A percentile compares a stretch with the other conserved stretches of the same genome.
Conservation (phyloP, 2,113 vertebrate species). For the Perca flavescens region DNA sequence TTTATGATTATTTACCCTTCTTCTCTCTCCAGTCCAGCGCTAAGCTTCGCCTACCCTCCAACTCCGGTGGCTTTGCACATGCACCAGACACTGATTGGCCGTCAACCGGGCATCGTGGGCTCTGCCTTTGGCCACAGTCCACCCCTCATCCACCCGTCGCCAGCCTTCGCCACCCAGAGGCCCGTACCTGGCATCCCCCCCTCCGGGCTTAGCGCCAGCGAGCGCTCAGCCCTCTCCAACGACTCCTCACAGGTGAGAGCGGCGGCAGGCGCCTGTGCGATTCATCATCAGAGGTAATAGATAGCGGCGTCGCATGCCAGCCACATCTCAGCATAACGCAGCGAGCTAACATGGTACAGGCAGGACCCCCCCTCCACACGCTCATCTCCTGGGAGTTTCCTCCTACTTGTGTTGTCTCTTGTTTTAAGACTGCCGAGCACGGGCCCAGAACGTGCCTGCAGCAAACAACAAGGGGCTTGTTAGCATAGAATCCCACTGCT, state of each 20-base stretch:
- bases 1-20: conserved; percentile 16
- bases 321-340: conserved; percentile 44
- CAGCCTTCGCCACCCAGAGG: conserved; percentile 94
- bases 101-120: conserved; percentile 92
- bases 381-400: conserved; percentile 75
- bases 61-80: conserved; percentile 96
- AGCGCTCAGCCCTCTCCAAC: conserved; percentile 89
- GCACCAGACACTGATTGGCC: conserved; percentile 96
- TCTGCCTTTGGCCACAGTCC: conserved; percentile 98
- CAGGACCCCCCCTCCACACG: conserved; percentile 64
- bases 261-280: conserved; percentile 44
- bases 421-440: conserved; percentile 67
- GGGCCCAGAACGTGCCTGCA: conserved; percentile 64
- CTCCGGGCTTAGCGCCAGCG: conserved; percentile 88
- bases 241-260: conserved; percentile 94
- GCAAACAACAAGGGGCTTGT: conserved; percentile 80
- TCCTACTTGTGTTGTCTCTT: conserved; percentile 75
- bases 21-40: conserved; percentile 87
- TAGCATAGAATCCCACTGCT: conserved; percentile 82
- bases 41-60: conserved; percentile 96
- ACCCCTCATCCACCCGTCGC: conserved; percentile 95
- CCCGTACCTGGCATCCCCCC: conserved; percentile 93
- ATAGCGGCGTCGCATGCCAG: conserved; percentile 61
- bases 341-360: conserved; percentile 57
- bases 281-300: conserved; percentile 79